Conservation (phyloP, 2,797 vertebrate genomes). For the Fistularia tabacaria region DNA sequence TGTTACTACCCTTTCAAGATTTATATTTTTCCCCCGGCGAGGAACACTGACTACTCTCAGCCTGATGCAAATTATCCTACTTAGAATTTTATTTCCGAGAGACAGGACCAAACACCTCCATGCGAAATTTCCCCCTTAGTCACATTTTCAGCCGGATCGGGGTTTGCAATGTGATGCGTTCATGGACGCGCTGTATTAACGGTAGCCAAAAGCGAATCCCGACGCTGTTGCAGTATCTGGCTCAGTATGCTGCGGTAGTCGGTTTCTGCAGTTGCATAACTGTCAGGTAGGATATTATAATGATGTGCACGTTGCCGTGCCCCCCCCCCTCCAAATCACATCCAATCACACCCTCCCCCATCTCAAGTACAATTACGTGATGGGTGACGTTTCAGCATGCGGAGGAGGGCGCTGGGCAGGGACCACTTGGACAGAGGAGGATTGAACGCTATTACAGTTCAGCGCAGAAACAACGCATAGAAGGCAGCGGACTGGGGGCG, state of each 20-base stretch:
- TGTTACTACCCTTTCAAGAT: too few species aligned
- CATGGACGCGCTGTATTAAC: too few species aligned
- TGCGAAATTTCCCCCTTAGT: too few species aligned
- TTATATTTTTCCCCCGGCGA: too few species aligned
- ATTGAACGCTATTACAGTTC: constrained; percentile 72
- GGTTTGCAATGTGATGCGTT: too few species aligned
- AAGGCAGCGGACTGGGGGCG: constrained; percentile 66
- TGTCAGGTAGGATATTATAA: constrained; percentile 69
- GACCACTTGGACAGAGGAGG: constrained; percentile 71
- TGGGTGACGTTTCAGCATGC: constrained; percentile 75
- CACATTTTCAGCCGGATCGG: too few species aligned
- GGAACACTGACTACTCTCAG: too few species aligned
- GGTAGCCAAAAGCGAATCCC: too few species aligned
- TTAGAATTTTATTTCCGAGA: too few species aligned
- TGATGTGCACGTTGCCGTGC: constrained; percentile 65
- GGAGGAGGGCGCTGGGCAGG: constrained; percentile 77
- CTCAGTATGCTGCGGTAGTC: constrained; percentile 12
- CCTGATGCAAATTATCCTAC: too few species aligned
- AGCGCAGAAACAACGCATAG: constrained; percentile 69
- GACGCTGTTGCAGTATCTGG: constrained; percentile 3
- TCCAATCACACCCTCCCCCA: constrained; percentile 72
- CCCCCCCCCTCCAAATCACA: constrained; percentile 44
- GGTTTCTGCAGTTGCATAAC: constrained; percentile 67
- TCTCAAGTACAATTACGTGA: constrained; percentile 75
- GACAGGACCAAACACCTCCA: too few species aligned